phyloP scores from a whole-genome alignment of 2,797 vertebrate genomes.

The Mycteria americana region DNA sequence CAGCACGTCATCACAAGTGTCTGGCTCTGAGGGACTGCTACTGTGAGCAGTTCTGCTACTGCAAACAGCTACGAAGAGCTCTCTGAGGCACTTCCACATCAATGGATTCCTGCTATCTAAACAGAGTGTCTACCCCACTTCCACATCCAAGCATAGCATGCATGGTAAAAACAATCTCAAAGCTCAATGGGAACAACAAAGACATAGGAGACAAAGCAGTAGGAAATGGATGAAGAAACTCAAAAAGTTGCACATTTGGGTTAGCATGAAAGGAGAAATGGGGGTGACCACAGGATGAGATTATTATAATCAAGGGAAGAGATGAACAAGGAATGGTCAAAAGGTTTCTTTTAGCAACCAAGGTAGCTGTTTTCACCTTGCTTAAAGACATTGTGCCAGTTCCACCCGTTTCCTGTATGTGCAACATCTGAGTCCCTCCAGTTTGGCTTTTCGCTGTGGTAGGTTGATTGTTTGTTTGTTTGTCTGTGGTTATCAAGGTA shows the following conservation, averaged over 20 bases:
- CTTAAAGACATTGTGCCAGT: neutral
- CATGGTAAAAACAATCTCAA: neutral
- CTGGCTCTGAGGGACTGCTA: neutral
- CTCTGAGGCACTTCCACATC: neutral
- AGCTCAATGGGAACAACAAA: conserved; percentile 19
- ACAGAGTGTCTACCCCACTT: neutral
- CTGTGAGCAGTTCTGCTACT: conserved; percentile 19
- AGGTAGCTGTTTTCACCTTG: neutral
- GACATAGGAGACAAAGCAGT: neutral
- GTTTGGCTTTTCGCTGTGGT: neutral
- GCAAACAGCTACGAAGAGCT: neutral
- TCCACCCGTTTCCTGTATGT: neutral
- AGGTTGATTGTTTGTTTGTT: neutral
- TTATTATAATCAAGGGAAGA: neutral
- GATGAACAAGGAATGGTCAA: neutral
- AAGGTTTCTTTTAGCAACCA: neutral
- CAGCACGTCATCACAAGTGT: neutral
- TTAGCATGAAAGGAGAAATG: conserved; percentile 32
- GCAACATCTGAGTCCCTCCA: neutral
- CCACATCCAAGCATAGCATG: neutral
- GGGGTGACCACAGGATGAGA: neutral
- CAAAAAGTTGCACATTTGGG: neutral
- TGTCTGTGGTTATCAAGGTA: conserved; percentile 19
- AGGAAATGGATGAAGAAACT: conserved; percentile 34
- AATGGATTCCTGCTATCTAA: neutral